phyloP scores from a whole-genome alignment of 2,888 invertebrate genomes.

The Nemoura dubitans region DNA sequence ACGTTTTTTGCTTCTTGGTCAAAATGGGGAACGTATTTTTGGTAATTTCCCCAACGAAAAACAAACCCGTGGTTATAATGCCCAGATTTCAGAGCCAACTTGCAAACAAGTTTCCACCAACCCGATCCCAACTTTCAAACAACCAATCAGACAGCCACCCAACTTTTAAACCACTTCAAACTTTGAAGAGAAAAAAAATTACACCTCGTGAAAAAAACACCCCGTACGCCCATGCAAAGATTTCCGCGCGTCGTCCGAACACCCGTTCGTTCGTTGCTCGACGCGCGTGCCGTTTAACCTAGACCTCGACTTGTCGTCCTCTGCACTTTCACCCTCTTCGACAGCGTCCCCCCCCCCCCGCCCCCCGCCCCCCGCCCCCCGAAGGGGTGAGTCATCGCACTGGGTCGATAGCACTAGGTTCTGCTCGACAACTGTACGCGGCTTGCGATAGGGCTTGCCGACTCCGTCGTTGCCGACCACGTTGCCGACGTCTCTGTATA shows the following conservation, averaged over 20 bases:
- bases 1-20: too few species aligned
- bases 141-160: background rate
- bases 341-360: background rate
- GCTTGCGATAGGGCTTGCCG: constrained; percentile 1
- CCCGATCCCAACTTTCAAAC: background rate
- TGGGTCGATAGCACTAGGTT: background rate
- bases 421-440: background rate
- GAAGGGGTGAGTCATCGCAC: background rate
- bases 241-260: background rate
- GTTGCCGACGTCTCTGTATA: background rate
- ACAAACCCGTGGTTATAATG: too few species aligned
- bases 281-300: background rate
- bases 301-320: background rate
- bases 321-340: background rate
- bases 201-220: too few species aligned
- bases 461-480: background rate
- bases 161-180: background rate
- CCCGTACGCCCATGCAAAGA: background rate
- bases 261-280: background rate
- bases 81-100: too few species aligned
- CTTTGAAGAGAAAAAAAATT: too few species aligned
- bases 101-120: too few species aligned
- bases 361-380: background rate
- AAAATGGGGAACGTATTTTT: too few species aligned
- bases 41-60: too few species aligned